Evolutionary conservation across 2,888 invertebrate species (phyloP).

Genomic region (Drosophila niveifrons): DNA sequence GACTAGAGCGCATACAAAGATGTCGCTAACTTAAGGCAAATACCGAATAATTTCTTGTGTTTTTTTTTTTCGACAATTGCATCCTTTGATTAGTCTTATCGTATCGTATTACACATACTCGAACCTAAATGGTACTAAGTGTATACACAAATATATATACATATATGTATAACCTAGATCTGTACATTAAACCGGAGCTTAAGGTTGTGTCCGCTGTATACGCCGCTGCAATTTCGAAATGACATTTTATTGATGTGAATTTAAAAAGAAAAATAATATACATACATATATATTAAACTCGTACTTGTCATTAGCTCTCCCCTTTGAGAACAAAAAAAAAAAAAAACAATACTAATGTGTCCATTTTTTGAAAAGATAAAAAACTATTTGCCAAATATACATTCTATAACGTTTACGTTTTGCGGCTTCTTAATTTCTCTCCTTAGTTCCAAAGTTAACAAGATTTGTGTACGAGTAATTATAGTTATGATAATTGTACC

Average conservation of each 20-base stretch:
- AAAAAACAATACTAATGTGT: constrained; percentile 2
- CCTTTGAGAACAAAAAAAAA: neutral
- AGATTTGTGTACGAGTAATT: constrained; percentile 14
- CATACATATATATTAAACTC: neutral
- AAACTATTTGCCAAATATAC: neutral
- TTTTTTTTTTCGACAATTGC: constrained; percentile 6
- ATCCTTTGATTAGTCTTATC: constrained; percentile 15
- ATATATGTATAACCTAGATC: constrained; percentile 29
- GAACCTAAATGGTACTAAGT: constrained; percentile 13
- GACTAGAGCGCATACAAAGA: constrained; percentile 35
- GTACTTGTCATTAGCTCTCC: constrained; percentile 12
- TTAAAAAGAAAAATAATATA: neutral
- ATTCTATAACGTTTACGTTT: neutral
- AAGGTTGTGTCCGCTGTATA: constrained; percentile 62
- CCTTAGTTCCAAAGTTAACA: constrained; percentile 44
- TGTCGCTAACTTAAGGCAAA: constrained; percentile 16
- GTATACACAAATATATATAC: constrained; percentile 6
- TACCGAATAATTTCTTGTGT: constrained; percentile 2
- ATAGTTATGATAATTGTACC: constrained; percentile 11
- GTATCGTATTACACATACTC: constrained; percentile 33
- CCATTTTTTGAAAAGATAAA: neutral
- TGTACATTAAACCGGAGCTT: constrained; percentile 50
- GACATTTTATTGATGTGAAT: constrained; percentile 59
- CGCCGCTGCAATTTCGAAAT: constrained; percentile 49
- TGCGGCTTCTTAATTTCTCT: constrained; percentile 17